phyloP scores from a whole-genome alignment of 2,888 invertebrate species.

The Erebia aethiops region DNA sequence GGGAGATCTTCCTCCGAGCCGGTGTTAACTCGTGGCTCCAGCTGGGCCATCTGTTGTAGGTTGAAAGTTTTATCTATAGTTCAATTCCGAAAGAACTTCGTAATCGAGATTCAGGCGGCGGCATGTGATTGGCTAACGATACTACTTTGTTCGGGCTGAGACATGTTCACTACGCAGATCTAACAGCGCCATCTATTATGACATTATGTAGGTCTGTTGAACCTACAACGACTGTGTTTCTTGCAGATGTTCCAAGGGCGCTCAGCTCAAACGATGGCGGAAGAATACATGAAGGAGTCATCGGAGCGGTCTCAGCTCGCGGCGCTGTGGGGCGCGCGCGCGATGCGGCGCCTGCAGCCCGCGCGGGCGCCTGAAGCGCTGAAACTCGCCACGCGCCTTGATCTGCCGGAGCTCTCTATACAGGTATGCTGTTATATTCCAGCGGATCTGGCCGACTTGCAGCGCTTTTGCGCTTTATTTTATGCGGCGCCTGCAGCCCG shows the following conservation, averaged over 20 bases:
- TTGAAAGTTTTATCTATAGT: too few relatives aligned
- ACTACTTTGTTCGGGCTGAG: too few relatives aligned
- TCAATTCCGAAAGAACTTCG: too few relatives aligned
- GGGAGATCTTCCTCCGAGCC: too few relatives aligned
- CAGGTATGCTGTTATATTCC: conserved; percentile 53
- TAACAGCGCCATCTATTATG: too few relatives aligned
- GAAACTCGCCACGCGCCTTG: conserved; percentile 59
- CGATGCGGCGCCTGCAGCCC: conserved; percentile 89
- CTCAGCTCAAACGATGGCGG: conserved; percentile 86
- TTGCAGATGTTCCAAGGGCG: conserved; percentile 67
- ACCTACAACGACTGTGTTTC: not conserved
- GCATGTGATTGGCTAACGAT: too few relatives aligned
- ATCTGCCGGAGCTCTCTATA: conserved; percentile 61
- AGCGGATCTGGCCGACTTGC: not conserved
- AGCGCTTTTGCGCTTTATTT: not conserved
- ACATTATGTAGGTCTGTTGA: too few relatives aligned
- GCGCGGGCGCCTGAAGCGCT: conserved; percentile 67
- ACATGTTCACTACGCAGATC: too few relatives aligned
- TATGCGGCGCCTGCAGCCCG: conserved; percentile 80
- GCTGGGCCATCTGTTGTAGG: too few relatives aligned
- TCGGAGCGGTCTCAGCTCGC: conserved; percentile 87
- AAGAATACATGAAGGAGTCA: conserved; percentile 85
- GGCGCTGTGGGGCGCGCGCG: conserved; percentile 91
- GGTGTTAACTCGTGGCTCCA: too few relatives aligned
- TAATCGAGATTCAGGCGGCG: too few relatives aligned